Evolutionary conservation across 2,888 invertebrate species (phyloP), one percentile per base, ranked within the genome.

Genomic region (Drosophila prolongata): DNA sequence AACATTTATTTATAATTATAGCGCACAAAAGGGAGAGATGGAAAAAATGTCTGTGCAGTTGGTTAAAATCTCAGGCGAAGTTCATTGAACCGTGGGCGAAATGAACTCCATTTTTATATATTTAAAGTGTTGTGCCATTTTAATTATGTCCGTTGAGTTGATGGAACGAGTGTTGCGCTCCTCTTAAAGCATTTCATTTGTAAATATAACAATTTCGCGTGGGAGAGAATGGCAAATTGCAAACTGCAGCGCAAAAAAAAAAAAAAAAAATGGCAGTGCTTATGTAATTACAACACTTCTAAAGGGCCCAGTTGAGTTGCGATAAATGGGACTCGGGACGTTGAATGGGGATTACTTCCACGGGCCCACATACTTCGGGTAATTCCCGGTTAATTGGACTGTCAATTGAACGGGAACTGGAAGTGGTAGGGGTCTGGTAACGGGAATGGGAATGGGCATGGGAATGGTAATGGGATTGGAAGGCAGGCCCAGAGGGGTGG

Each of bases 341-440:
- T 38, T 59, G 58, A 59, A 59, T 59, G 55, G 58, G 70, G 70
- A 70, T 59, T 70, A 42, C 53, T 70, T 59, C 71, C 67, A 40
- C 34, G 56, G 68, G 67, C 59, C 67, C 66, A 66, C 44, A 66
- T 66, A 66, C 53, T 54, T 54, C 66, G 34, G 53, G 66, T 66
- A 66, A 66, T 66, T 66, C 66, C 67, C 67, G 67, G 65, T 67
- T 62, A 57, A 54, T 55, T 69, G 57, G 61, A 72, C 60, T 72
- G 72, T 49, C 53, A 70, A 71, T 55, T 61, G 70, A 61, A 49
- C 49, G 38, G 55, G 42, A 30, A 14, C 42, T 13, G 52, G 24
- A 47, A 37, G 30, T 37, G 54, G 43, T 19, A 10, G 40, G n/a
- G 1, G 53, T 19, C 0, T 24, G 24, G 49, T 24, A 37, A 14